These are phyloP conservation scores for Emydocephalus ijimae DNA, from an alignment of 2,113 vertebrate genomes.

Conservation along the genomic window DNA sequence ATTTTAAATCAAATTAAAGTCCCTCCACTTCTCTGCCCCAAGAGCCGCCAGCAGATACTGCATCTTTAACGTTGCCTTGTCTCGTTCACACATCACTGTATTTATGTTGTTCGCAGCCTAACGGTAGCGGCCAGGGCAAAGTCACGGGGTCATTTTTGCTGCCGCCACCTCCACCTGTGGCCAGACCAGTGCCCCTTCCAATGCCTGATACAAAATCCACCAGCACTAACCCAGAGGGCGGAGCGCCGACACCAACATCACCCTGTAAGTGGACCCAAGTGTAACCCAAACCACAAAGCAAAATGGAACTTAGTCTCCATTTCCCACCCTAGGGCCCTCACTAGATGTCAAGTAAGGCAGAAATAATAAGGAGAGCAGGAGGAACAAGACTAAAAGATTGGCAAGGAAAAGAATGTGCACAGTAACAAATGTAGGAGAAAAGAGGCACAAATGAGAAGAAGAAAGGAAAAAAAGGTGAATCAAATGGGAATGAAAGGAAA, in stretches of 20 bases:
- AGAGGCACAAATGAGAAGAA: neutral
- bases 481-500: neutral
- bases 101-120: slow-evolving; percentile 97
- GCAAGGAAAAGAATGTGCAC: neutral
- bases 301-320: slow-evolving; percentile 32
- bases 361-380: slow-evolving; percentile 28
- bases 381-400: slow-evolving; percentile 32
- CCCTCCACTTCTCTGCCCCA: neutral
- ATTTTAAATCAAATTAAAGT: neutral
- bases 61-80: slow-evolving; percentile 56
- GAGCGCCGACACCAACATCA: slow-evolving; percentile 90
- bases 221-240: slow-evolving; percentile 92
- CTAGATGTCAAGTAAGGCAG: slow-evolving; percentile 40
- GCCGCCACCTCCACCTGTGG: slow-evolving; percentile 94
- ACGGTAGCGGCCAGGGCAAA: slow-evolving; percentile 96
- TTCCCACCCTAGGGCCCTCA: slow-evolving; percentile 33
- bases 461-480: neutral
- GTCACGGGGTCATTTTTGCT: slow-evolving; percentile 96
- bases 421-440: neutral
- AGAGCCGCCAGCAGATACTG: slow-evolving; percentile 31
- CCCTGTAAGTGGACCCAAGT: slow-evolving; percentile 88
- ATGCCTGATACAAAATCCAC: slow-evolving; percentile 97
- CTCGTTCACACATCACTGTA: slow-evolving; percentile 86
- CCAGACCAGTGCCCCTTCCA: slow-evolving; percentile 96
- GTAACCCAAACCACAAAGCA: slow-evolving; percentile 59